phyloP scores from a whole-genome alignment of 2,113 vertebrate genomes.

The Ariopsis seemanni region DNA sequence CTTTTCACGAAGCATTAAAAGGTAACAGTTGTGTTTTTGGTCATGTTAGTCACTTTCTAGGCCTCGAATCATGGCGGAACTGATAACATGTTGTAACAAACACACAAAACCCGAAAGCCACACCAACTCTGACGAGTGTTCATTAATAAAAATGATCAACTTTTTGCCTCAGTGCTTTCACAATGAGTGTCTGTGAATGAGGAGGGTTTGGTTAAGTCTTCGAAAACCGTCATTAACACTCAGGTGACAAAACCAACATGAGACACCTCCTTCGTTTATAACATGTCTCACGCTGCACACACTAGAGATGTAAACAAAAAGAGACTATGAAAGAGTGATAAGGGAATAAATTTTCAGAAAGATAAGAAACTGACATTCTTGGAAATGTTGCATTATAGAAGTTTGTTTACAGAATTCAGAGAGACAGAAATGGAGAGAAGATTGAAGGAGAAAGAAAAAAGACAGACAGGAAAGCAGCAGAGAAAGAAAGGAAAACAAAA shows the following conservation, averaged over 20 bases:
- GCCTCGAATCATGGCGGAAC: neutral
- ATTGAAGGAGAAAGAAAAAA: neutral
- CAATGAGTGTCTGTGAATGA: neutral
- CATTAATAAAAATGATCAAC: conserved; percentile 5
- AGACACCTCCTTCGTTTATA: neutral
- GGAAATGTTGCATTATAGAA: neutral
- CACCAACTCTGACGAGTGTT: neutral
- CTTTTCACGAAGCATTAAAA: too few species aligned
- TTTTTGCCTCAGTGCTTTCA: conserved; percentile 2
- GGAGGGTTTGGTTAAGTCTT: neutral
- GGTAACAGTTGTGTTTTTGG: too few species aligned
- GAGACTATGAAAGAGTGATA: neutral
- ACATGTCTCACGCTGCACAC: neutral
- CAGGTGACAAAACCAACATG: conserved; percentile 15
- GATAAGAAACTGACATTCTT: neutral
- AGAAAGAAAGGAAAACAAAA: neutral
- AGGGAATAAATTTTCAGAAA: neutral
- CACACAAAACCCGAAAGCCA: neutral
- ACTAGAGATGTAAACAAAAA: neutral
- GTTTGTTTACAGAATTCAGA: neutral
- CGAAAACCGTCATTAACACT: conserved; percentile 6
- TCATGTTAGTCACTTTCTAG: neutral
- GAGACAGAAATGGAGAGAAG: neutral
- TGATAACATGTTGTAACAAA: neutral
- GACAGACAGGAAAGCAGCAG: neutral